Evolutionary conservation across 1,140 invertebrate species (phyloP).

Genomic region (Ylistrum balloti): DNA sequence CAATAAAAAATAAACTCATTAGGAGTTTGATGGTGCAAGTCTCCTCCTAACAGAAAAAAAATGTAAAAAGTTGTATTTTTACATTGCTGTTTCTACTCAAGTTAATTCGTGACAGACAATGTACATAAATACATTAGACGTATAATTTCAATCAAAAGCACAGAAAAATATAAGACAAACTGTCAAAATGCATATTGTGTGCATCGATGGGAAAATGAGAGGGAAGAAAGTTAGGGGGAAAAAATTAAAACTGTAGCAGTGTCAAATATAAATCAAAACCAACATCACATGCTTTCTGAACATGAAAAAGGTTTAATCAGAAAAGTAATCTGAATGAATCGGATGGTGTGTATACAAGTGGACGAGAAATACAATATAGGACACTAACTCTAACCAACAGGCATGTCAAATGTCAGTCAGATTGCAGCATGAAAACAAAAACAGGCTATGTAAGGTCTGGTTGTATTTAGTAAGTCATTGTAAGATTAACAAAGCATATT

Average conservation of each 20-base stretch:
- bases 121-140: not conserved
- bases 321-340: not conserved
- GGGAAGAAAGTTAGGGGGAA: not conserved
- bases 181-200: not conserved
- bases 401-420: not conserved
- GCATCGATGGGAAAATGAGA: not conserved
- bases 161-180: not conserved
- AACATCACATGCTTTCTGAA: not conserved
- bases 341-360: not conserved
- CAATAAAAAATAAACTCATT: too few species aligned
- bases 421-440: not conserved
- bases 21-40: too few species aligned
- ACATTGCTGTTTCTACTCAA: too few species aligned
- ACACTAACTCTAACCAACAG: not conserved
- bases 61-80: too few species aligned
- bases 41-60: too few species aligned
- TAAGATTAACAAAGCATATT: constrained; percentile 14
- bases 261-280: not conserved
- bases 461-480: not conserved
- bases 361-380: not conserved
- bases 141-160: not conserved
- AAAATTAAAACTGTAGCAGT: not conserved
- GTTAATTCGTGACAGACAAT: too few species aligned
- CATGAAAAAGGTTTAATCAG: not conserved
- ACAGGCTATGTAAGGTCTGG: not conserved